Conservation (phyloP, 2,888 invertebrate species). For the Galeruca laticollis region DNA sequence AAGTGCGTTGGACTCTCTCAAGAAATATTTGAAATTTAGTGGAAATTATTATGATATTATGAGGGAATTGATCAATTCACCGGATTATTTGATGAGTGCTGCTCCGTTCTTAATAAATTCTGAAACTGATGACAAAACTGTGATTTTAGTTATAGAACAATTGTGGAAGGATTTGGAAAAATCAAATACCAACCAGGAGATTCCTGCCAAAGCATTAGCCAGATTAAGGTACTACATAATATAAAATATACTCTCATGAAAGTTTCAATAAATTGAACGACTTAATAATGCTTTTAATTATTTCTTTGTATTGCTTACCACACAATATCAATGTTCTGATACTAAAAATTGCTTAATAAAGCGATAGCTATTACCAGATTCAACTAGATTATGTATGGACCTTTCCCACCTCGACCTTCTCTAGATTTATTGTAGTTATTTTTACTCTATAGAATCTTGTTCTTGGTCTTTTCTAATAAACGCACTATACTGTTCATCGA, state of each 20-base stretch:
- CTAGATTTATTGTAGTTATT: no score
- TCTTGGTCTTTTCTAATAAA: no score
- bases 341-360: no score
- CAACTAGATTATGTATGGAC: no score
- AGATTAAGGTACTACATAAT: constrained; percentile 71
- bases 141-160: constrained; percentile 35
- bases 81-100: constrained; percentile 71
- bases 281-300: no score
- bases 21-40: constrained; percentile 79
- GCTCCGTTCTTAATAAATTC: constrained; percentile 60
- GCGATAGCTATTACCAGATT: no score
- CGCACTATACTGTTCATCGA: no score
- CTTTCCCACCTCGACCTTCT: no score
- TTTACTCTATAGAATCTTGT: no score
- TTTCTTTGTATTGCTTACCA: no score
- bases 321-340: no score
- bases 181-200: constrained; percentile 69
- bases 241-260: not conserved
- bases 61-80: constrained; percentile 74
- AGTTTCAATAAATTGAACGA: no score
- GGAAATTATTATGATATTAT: constrained; percentile 77
- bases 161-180: constrained; percentile 42
- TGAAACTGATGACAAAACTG: constrained; percentile 39
- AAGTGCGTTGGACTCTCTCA: constrained; percentile 81
- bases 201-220: constrained; percentile 76